Evolutionary conservation across 2,797 vertebrate species (phyloP), one percentile per base, ranked within the genome.

Genomic region (Myotis myotis): DNA sequence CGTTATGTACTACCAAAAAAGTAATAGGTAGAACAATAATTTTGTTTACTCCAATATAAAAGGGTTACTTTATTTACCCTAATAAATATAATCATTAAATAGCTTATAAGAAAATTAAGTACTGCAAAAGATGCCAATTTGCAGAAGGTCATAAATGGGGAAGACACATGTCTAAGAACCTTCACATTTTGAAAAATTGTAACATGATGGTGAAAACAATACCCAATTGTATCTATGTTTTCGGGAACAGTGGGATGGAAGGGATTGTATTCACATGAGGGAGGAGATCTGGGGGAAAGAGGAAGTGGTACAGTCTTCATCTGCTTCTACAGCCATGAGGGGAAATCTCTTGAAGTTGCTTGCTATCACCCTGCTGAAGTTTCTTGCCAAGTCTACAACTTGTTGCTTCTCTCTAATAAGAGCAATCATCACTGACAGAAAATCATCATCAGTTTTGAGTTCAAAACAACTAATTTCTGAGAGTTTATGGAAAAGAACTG

Each of bases 121-220:
- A 44, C 19, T 38, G 3, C 3, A 36, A 19, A 95, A n/a, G 7
- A 75, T 49, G n/a, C 17, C 66, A 79, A 13, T 0, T 49, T 94
- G 8, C 30, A 28, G 22, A 93, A 87, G 15, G 23, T 60, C 36
- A 81, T 81, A 82, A 6, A 71, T 84, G 30, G 6, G 4, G 22
- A 33, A 53, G 49, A 19, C 28, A 30, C 9, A 89, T 66, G 88
- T 88, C 25, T 94, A 15, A 94, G n/a, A 62, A 85, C 62, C 0
- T 51, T 95, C n/a, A 75, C 33, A 10, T 94, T 87, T 84, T n/a
- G 11, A 87, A 87, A 92, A 87, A 79, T 25, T 70, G 3, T 74
- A 64, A 57, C 23, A 57, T 66, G 80, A 22, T 25, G 51, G 80
- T 68, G 68, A 84, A 74, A 47, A 38, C 22, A 71, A 44, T 36